These are phyloP conservation scores for Panthera leo DNA, from an alignment of 2,113 vertebrate genomes.

Conservation along the genomic window DNA sequence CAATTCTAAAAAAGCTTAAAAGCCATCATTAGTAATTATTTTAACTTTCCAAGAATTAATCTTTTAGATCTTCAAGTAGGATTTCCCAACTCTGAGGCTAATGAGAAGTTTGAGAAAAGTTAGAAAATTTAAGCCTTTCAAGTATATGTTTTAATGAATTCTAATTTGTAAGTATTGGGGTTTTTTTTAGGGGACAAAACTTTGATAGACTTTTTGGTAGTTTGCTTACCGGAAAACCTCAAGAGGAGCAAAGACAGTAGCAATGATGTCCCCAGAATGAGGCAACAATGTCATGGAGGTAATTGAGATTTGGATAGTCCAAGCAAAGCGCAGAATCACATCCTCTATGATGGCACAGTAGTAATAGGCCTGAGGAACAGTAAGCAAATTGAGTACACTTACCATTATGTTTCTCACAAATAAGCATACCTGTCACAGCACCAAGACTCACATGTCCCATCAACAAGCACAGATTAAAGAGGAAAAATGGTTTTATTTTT, in stretches of 20 bases:
- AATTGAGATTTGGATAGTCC: slow-evolving; percentile 95
- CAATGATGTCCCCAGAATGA: slow-evolving; percentile 90
- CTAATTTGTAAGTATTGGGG: background rate
- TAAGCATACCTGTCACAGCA: background rate
- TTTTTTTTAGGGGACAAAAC: background rate
- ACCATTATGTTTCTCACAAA: background rate
- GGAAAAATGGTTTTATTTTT: background rate
- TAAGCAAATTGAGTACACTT: slow-evolving; percentile 32
- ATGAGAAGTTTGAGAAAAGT: slow-evolving; percentile 35
- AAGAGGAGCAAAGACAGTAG: slow-evolving; percentile 95
- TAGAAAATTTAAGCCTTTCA: slow-evolving; percentile 29
- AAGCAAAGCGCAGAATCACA: slow-evolving; percentile 96
- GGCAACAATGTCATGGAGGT: slow-evolving; percentile 87
- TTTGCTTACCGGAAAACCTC: slow-evolving; percentile 96
- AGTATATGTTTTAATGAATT: slow-evolving; percentile 28
- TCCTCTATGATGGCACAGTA: slow-evolving; percentile 98
- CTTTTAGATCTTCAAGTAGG: background rate
- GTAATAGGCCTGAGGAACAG: slow-evolving; percentile 94
- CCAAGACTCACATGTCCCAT: background rate
- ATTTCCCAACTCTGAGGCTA: slow-evolving; percentile 31
- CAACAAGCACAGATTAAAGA: background rate
- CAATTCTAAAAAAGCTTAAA: background rate
- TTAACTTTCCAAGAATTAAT: slow-evolving; percentile 21
- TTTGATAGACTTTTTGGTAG: background rate
- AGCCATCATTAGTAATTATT: background rate